Conservation (phyloP, 2,797 vertebrate species). For the Trachurus trachurus region DNA sequence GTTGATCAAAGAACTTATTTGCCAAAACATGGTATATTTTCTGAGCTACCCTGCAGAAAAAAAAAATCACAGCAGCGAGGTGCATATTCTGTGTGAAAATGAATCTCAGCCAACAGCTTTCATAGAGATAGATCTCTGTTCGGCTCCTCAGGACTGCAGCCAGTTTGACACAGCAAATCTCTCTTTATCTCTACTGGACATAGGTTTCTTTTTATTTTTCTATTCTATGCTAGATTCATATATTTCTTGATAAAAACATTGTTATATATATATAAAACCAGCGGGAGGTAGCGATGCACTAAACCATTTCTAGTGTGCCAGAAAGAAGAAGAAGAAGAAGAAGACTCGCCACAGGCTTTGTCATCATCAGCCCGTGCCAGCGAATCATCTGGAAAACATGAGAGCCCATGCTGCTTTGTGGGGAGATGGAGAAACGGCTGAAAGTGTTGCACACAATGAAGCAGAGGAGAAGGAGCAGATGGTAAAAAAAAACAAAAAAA, state of each 20-base stretch:
- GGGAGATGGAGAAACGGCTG: background rate
- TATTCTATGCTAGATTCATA: conserved; percentile 27
- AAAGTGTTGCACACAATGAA: background rate
- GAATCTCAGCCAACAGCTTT: conserved; percentile 44
- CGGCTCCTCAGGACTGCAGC: conserved; percentile 11
- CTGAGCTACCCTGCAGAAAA: conserved; percentile 26
- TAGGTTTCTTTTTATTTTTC: conserved; percentile 3
- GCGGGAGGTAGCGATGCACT: too few species aligned
- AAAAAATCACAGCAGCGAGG: conserved; percentile 38
- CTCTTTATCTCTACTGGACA: conserved; percentile 21
- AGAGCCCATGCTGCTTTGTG: background rate
- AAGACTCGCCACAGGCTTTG: background rate
- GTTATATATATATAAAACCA: too few species aligned
- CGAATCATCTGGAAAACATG: background rate
- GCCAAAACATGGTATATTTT: conserved; percentile 49
- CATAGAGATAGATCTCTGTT: conserved; percentile 21
- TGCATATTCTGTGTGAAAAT: conserved; percentile 25
- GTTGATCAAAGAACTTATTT: conserved; percentile 69
- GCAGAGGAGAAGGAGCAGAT: background rate
- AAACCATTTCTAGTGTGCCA: background rate
- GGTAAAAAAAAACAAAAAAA: background rate
- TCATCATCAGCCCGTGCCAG: background rate
- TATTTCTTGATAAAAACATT: background rate
- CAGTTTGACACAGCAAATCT: conserved; percentile 28
- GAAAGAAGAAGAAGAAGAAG: background rate